Evolutionary conservation across 2,113 vertebrate species (phyloP).

Genomic region (Zingel zingel): DNA sequence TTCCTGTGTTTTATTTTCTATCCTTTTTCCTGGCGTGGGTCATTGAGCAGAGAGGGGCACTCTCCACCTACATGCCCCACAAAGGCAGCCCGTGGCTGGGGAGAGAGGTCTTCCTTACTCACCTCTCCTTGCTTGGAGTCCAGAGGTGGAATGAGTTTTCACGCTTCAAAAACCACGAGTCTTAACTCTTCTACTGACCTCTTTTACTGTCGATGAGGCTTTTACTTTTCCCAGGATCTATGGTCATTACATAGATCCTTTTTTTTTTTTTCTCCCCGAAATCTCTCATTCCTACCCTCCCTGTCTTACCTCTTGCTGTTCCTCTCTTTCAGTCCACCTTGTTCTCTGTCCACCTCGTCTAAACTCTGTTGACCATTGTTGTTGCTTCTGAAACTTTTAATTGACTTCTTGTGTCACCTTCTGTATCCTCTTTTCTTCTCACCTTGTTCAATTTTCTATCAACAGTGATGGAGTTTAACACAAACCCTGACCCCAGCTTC

Average conservation of each 20-base stretch:
- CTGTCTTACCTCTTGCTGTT: slow-evolving; percentile 9
- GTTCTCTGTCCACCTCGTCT: slow-evolving; percentile 27
- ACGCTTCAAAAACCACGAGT: slow-evolving; percentile 61
- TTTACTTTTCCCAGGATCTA: slow-evolving; percentile 46
- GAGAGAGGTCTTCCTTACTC: slow-evolving; percentile 24
- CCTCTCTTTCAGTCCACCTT: slow-evolving; percentile 19
- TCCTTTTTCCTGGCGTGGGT: slow-evolving; percentile 35
- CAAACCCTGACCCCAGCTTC: slow-evolving; percentile 25
- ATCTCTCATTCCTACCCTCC: slow-evolving; percentile 25
- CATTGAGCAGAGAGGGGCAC: slow-evolving; percentile 33
- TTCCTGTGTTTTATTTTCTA: not conserved
- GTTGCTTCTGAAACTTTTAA: slow-evolving; percentile 60
- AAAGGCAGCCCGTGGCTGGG: slow-evolving; percentile 32
- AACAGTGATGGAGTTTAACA: slow-evolving; percentile 18
- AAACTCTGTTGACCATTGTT: slow-evolving; percentile 50
- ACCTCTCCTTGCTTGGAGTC: slow-evolving; percentile 47
- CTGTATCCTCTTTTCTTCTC: slow-evolving; percentile 35
- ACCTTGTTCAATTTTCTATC: slow-evolving; percentile 41
- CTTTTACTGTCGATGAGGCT: slow-evolving; percentile 48
- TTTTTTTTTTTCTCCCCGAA: slow-evolving; percentile 6
- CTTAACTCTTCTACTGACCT: slow-evolving; percentile 66
- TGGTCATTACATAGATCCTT: too few species aligned
- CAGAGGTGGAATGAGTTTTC: slow-evolving; percentile 79
- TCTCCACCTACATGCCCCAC: slow-evolving; percentile 35
- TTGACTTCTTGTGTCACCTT: slow-evolving; percentile 49